phyloP scores from a whole-genome alignment of 2,888 invertebrate species.

The Elegia similella region DNA sequence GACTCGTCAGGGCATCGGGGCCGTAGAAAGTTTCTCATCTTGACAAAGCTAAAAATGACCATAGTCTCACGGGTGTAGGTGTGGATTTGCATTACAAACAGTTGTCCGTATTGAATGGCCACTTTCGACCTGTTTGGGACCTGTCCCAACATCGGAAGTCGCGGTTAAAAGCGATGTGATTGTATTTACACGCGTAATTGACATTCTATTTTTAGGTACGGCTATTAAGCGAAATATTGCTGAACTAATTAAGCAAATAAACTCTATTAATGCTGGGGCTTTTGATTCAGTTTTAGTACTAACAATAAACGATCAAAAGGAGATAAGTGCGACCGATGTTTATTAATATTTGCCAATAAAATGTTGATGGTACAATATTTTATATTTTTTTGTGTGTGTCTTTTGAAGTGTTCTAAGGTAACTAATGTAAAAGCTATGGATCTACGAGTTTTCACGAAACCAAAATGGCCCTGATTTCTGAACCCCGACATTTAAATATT shows the following conservation, averaged over 20 bases:
- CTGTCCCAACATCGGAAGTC: conserved; percentile 32
- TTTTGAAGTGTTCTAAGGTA: too few species aligned
- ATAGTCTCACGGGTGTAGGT: conserved; percentile 45
- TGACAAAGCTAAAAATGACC: conserved; percentile 69
- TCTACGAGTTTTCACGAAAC: too few species aligned
- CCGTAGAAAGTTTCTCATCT: conserved; percentile 68
- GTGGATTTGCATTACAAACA: conserved; percentile 68
- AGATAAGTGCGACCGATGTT: too few species aligned
- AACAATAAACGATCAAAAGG: too few species aligned
- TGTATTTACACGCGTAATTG: conserved; percentile 6
- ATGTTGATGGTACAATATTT: too few species aligned
- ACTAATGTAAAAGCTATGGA: too few species aligned
- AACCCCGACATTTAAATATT: not conserved
- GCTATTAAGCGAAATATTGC: conserved; percentile 6
- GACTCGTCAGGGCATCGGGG: conserved; percentile 54
- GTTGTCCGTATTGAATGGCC: conserved; percentile 38
- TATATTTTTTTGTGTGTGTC: too few species aligned
- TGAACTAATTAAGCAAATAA: not conserved
- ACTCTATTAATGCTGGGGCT: not conserved
- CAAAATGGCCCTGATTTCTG: not conserved
- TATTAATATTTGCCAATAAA: too few species aligned
- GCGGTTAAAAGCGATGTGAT: conserved; percentile 30
- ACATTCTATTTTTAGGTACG: conserved; percentile 26
- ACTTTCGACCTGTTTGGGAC: conserved; percentile 42
- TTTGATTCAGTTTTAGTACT: not conserved